phyloP scores from a whole-genome alignment of 2,113 vertebrate species.

The Romanogobio albipinnatus region DNA sequence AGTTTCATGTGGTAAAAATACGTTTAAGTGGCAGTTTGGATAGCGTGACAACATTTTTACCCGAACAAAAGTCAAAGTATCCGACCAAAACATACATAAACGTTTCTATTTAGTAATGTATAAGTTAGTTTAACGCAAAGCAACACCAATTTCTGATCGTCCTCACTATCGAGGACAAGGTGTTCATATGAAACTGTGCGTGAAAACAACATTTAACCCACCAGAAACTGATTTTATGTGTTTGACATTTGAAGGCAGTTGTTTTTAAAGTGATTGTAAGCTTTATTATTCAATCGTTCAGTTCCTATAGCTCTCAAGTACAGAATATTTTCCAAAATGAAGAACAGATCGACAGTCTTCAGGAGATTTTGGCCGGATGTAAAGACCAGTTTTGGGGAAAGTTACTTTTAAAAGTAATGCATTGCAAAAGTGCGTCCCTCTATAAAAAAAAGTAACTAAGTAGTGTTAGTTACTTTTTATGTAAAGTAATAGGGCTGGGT shows the following conservation, averaged over 20 bases:
- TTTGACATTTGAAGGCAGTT: not conserved
- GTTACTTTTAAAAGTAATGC: no score
- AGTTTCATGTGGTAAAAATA: not conserved
- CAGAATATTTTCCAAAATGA: not conserved
- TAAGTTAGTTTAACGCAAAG: not conserved
- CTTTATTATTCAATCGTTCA: not conserved
- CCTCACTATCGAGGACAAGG: no score
- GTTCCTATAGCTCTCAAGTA: not conserved
- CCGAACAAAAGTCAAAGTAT: not conserved
- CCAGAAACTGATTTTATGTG: not conserved
- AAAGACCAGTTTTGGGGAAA: no score
- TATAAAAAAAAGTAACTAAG: no score
- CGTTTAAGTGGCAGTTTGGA: not conserved
- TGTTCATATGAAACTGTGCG: not conserved
- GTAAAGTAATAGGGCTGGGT: no score
- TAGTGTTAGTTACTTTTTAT: no score
- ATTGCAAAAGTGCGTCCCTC: no score
- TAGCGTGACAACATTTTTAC: not conserved
- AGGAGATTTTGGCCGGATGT: not conserved
- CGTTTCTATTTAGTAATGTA: not conserved
- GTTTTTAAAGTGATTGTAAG: not conserved
- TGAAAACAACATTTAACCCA: not conserved
- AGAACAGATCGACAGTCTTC: not conserved
- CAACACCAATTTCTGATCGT: not conserved
- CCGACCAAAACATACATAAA: not conserved